Percentiles rank a stretch among this genome's conserved stretches.
These are phyloP conservation scores for Origma solitaria DNA, from an alignment of 2,113 vertebrate genomes.

Conservation along the genomic window DNA sequence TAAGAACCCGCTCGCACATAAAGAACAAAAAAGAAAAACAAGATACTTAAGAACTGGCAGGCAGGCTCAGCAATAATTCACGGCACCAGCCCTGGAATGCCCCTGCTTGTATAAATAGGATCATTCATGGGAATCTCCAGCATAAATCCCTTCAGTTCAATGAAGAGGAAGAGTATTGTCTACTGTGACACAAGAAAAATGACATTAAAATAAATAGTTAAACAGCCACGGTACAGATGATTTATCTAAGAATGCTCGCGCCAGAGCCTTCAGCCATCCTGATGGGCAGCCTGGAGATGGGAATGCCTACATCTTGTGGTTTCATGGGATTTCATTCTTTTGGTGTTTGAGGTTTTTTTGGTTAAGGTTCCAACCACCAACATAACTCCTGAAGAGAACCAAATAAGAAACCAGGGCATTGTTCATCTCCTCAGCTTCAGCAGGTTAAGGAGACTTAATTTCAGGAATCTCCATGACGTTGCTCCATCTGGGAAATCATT, in stretches of 20 bases:
- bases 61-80: neutral
- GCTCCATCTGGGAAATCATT: neutral
- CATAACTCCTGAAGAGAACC: neutral
- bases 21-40: neutral
- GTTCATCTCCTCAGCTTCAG: neutral
- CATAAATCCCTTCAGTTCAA: neutral
- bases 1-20: neutral
- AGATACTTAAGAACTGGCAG: neutral
- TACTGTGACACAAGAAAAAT: neutral
- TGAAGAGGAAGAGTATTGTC: constrained; percentile 6
- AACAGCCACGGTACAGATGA: neutral
- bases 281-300: neutral
- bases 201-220: neutral
- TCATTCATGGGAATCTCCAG: neutral
- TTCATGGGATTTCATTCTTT: neutral
- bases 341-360: neutral
- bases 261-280: neutral
- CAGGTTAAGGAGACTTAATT: neutral
- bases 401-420: neutral
- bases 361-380: neutral
- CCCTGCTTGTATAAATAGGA: neutral
- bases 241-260: neutral
- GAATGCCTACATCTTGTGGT: neutral
- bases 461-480: neutral
- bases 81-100: neutral